These are phyloP conservation scores for Sandelia bainsii DNA, from an alignment of 2,797 vertebrate genomes.

Conservation along the genomic window DNA sequence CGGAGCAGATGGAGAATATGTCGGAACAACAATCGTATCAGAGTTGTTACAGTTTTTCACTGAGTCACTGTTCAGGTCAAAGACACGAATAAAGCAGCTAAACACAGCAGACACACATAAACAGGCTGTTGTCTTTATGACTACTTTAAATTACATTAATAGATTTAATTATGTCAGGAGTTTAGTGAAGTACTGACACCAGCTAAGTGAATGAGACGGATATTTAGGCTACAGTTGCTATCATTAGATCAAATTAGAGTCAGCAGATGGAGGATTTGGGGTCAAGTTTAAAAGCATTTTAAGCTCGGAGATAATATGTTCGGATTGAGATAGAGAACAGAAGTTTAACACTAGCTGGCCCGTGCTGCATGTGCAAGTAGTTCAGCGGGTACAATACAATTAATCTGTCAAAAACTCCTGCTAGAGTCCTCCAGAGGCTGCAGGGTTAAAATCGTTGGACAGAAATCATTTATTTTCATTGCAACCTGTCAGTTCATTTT, in stretches of 20 bases:
- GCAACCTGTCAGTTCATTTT: too few relatives aligned
- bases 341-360: background rate
- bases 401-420: too few relatives aligned
- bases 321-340: background rate
- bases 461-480: too few relatives aligned
- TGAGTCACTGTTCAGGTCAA: slow-evolving; percentile 3
- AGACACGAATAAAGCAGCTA: slow-evolving; percentile 39
- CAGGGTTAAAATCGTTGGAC: too few relatives aligned
- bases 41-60: background rate
- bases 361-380: too few relatives aligned
- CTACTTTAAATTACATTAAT: background rate
- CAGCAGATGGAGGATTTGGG: slow-evolving; percentile 11
- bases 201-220: background rate
- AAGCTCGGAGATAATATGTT: background rate
- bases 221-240: slow-evolving; percentile 20
- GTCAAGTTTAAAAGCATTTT: slow-evolving; percentile 11
- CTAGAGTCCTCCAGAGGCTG: too few relatives aligned
- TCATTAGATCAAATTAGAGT: slow-evolving; percentile 27
- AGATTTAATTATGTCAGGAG: background rate
- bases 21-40: background rate
- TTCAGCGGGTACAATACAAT: too few relatives aligned
- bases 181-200: background rate
- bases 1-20: slow-evolving; percentile 21
- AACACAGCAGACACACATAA: background rate
- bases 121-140: background rate